Evolutionary conservation across 1,140 invertebrate genomes (phyloP), one percentile per base, ranked within the genome.

Genomic region (Galleria mellonella): DNA sequence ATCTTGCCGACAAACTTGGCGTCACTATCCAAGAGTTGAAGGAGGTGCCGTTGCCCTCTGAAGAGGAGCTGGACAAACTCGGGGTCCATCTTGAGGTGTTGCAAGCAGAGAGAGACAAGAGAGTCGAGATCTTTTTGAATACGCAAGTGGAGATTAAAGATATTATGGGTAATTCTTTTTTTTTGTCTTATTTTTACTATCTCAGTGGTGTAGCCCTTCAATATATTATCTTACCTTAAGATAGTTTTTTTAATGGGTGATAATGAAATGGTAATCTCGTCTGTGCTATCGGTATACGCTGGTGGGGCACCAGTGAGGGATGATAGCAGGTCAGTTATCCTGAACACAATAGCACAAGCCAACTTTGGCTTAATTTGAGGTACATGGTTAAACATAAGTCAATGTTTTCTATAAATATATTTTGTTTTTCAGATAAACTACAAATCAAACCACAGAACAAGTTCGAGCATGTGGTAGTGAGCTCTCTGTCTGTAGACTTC

Each of bases 401-500:
- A n/a, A n/a, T n/a, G n/a, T n/a, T n/a, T n/a, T n/a, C n/a, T n/a
- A n/a, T 23, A 23, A 23, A 23, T 23, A 23, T 3, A 23, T 23
- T 32, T 35, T n/a, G n/a, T n/a, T 51, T 60, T 64, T 27, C 47
- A 84, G 75, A 87, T 4, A 89, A 90, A 54, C 57, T 91, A 0
- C 72, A 86, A 29, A 79, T 87, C 32, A 82, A 76, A 47, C 87
- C 90, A 5, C 76, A 71, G 13, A 70, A 77, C 9, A 86, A 88
- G 47, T 90, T 90, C 67, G 88, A 90, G 57, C 70, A 82, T 8
- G 51, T 73, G n/a, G 65, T 88, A 9, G 55, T 89, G n/a, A 76
- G 70, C 28, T 78, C 83, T 14, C 65, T 88, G 33, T 83, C 84
- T n/a, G 78, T 86, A 6, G 81, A 88, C 42, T 89, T 90, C 62